These are phyloP conservation scores for Mormyrops boulengeri DNA, from an alignment of 2,797 vertebrate genomes.

Conservation along the genomic window DNA sequence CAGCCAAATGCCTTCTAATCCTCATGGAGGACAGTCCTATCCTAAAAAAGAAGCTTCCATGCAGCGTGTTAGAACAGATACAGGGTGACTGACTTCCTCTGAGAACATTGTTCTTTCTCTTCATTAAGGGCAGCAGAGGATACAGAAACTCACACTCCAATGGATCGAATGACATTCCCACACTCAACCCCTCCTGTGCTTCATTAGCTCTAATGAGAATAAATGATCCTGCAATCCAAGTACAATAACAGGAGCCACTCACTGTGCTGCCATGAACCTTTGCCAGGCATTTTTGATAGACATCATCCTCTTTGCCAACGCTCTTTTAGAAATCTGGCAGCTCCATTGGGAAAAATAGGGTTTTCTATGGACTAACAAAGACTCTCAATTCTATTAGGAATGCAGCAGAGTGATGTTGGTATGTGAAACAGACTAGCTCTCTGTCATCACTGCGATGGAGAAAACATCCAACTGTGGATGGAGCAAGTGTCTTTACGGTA, in stretches of 20 bases:
- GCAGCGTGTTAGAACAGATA: background rate
- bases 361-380: background rate
- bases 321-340: background rate
- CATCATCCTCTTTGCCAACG: background rate
- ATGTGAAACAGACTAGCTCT: background rate
- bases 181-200: slow-evolving; percentile 39
- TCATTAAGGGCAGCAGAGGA: background rate
- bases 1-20: background rate
- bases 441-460: background rate
- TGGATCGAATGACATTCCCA: slow-evolving; percentile 21
- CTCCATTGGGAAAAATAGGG: background rate
- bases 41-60: background rate
- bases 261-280: slow-evolving; percentile 55
- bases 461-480: background rate
- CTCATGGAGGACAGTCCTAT: background rate
- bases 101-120: background rate
- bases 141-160: background rate
- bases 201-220: slow-evolving; percentile 56
- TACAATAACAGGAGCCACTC: slow-evolving; percentile 51
- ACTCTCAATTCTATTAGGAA: background rate
- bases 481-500: background rate
- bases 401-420: background rate
- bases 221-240: slow-evolving; percentile 54
- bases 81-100: background rate
- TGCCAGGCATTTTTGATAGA: slow-evolving; percentile 37